These are phyloP conservation scores for Gila orcuttii DNA, from an alignment of 2,113 vertebrate genomes.

Conservation along the genomic window DNA sequence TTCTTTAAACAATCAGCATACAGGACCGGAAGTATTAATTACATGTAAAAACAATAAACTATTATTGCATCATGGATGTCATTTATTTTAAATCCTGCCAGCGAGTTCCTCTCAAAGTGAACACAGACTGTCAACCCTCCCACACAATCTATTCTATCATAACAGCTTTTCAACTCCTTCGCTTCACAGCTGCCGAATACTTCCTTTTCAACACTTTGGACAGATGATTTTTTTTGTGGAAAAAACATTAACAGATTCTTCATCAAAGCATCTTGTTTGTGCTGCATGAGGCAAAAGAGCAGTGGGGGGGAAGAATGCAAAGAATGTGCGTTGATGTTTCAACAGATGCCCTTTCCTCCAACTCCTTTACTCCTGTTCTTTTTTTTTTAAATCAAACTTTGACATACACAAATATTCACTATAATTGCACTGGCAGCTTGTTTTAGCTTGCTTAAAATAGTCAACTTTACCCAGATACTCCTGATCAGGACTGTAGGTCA, in stretches of 20 bases:
- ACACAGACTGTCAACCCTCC: conserved; percentile 25
- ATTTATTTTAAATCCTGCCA: conserved; percentile 30
- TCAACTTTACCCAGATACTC: conserved; percentile 33
- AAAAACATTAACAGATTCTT: conserved; percentile 37
- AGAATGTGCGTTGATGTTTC: conserved; percentile 58
- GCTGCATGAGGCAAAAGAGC: background rate
- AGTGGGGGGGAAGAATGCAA: conserved; percentile 45
- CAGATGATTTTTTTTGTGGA: conserved; percentile 29
- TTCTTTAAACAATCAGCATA: background rate
- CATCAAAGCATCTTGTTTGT: background rate
- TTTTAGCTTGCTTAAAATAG: conserved; percentile 44
- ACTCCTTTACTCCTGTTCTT: conserved; percentile 1
- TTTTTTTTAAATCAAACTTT: conserved; percentile 41
- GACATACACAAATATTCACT: conserved; percentile 47
- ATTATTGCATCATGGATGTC: conserved; percentile 41
- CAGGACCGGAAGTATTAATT: background rate
- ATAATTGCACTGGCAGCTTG: background rate
- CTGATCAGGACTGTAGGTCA: conserved; percentile 3
- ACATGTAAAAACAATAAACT: background rate
- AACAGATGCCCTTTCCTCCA: conserved; percentile 40
- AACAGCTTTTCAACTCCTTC: conserved; percentile 40
- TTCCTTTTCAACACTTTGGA: conserved; percentile 27
- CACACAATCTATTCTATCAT: conserved; percentile 25
- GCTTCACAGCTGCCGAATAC: conserved; percentile 38
- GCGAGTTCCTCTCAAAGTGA: conserved; percentile 8